Evolutionary conservation across 2,113 vertebrate genomes (phyloP).

Genomic region (Coturnix japonica): DNA sequence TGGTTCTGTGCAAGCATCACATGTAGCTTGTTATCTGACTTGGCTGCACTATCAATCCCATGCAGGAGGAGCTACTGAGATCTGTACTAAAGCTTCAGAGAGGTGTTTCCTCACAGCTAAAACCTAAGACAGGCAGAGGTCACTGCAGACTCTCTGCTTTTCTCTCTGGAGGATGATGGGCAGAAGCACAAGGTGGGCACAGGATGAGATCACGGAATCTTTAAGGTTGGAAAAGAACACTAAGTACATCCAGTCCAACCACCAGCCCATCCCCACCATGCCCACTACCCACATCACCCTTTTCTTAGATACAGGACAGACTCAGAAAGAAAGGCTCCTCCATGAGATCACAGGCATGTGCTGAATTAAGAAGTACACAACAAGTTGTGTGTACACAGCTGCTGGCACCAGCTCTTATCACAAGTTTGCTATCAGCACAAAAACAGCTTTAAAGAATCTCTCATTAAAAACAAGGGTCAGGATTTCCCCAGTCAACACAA

Average conservation of each 20-base stretch:
- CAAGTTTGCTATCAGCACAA: neutral
- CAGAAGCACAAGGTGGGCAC: neutral
- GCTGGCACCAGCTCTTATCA: neutral
- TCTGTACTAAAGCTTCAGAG: neutral
- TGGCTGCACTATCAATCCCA: fast-evolving
- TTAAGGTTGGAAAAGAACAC: no score
- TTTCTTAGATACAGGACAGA: neutral
- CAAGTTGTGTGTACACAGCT: neutral
- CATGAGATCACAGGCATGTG: fast-evolving
- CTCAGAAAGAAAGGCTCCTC: neutral
- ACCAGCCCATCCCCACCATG: no score
- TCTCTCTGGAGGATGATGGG: neutral
- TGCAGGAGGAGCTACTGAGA: neutral
- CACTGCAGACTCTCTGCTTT: neutral
- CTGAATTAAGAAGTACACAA: neutral
- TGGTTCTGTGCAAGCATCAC: neutral
- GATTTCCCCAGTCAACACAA: neutral
- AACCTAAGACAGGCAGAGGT: neutral
- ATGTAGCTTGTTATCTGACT: neutral
- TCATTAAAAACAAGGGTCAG: neutral
- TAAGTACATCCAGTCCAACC: no score
- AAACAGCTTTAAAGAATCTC: neutral
- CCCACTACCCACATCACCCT: no score
- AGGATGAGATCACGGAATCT: no score
- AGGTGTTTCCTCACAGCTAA: neutral